phyloP scores from a whole-genome alignment of 2,888 invertebrate genomes.

The Erynnis tages region DNA sequence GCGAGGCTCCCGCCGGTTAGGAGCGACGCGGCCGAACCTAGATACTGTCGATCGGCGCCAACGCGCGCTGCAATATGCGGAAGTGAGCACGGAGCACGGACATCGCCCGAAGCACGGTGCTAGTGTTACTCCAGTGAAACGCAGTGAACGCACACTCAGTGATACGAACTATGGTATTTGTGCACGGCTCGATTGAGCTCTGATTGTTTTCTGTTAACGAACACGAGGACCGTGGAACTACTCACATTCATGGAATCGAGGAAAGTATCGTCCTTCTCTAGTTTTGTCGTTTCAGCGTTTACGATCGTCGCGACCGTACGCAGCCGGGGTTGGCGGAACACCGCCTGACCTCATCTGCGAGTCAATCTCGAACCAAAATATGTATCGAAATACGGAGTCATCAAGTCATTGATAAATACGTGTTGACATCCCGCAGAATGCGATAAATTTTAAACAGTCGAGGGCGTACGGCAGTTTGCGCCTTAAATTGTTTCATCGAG shows the following conservation, averaged over 20 bases:
- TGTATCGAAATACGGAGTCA: constrained; percentile 56
- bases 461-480: constrained; percentile 58
- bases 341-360: constrained; percentile 52
- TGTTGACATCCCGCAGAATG: constrained; percentile 68
- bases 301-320: constrained; percentile 1
- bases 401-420: constrained; percentile 73
- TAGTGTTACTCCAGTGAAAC: constrained; percentile 66
- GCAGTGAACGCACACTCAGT: constrained; percentile 67
- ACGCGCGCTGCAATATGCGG: constrained; percentile 75
- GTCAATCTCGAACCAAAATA: constrained; percentile 50
- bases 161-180: constrained; percentile 75
- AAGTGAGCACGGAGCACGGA: constrained; percentile 73
- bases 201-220: constrained; percentile 65
- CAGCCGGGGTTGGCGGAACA: constrained; percentile 36
- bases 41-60: constrained; percentile 50
- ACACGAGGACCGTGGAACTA: constrained; percentile 67
- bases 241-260: constrained; percentile 71
- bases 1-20: constrained; percentile 73
- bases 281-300: constrained; percentile 1
- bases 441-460: constrained; percentile 60
- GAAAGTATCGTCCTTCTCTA: constrained; percentile 66
- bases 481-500: constrained; percentile 60
- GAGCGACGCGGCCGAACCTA: constrained; percentile 61
- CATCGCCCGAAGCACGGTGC: constrained; percentile 48
- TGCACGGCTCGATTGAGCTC: constrained; percentile 64